Evolutionary conservation across 1,140 invertebrate genomes (phyloP).

Genomic region (Caenorhabditis briggsae): DNA sequence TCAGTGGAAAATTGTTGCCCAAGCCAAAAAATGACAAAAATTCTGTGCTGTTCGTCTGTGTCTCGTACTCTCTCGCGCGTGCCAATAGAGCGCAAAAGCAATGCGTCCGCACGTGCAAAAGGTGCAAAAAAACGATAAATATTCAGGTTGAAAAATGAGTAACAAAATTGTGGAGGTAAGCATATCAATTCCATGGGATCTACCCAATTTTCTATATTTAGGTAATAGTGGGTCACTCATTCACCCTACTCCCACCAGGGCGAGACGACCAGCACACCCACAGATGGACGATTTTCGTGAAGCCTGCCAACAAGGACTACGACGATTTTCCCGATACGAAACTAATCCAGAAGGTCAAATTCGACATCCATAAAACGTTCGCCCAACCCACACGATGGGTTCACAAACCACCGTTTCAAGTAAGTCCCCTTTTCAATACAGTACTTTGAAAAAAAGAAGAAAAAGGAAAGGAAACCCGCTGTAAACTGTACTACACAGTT

Average conservation of each 20-base stretch:
- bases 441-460: background rate
- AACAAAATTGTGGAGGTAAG: conserved; percentile 23
- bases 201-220: background rate
- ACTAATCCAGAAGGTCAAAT: conserved; percentile 21
- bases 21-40: background rate
- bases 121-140: too few relatives aligned
- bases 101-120: too few relatives aligned
- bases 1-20: too few relatives aligned
- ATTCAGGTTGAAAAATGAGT: too few relatives aligned
- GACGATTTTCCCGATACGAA: conserved; percentile 24
- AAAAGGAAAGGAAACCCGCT: background rate
- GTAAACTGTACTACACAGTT: too few relatives aligned
- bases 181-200: background rate
- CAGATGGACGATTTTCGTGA: conserved; percentile 27
- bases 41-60: background rate
- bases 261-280: background rate
- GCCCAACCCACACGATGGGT: background rate
- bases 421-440: background rate
- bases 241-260: background rate
- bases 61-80: background rate
- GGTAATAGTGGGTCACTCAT: conserved; percentile 6
- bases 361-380: conserved; percentile 7
- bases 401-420: conserved; percentile 11
- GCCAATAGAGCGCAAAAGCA: background rate
- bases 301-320: conserved; percentile 4